Base-by-base conservation (phyloP, 1,140 invertebrate genomes). In the Pachypeltis micranthus region DNA sequence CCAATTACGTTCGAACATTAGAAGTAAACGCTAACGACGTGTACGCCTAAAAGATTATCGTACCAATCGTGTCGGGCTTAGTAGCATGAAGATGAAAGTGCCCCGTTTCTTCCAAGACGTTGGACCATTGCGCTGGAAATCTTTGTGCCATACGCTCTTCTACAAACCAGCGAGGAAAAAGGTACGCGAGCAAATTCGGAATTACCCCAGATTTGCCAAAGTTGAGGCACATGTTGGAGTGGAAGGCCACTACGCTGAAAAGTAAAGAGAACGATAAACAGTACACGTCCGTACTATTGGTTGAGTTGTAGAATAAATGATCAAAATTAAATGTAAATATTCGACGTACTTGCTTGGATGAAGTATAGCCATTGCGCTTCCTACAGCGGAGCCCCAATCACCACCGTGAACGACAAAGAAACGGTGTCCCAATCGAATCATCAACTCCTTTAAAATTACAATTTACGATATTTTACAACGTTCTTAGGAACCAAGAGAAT, bases 51-150 rank as follows among this genome's bases (percentile, higher is more conserved):
- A n/a, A n/a, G n/a, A n/a, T n/a, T n/a, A n/a, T n/a, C 74, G 72
- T 76, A 87, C 88, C 90, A 62, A 95, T 76, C 14, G 93, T 96
- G 71, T 96, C 91, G 7, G 93, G 93, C 73, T 93, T 94, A 0
- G 89, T 91, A 1, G 88, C 79, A 74, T 96, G 92, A 29, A 95
- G 73, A 70, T 92, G 88, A 24, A 88, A 69, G 69, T 95, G 95
- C 12, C 91, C 93, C 47, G 72, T 72, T 74, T 93, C 90, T 67
- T 82, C 76, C 0, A 91, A 10, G 0, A 88, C 1, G 56, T 62
- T 62, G 1, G 56, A 51, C 4, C 80, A 78, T 1, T 78, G 64
- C 14, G 80, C 65, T 0, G 69, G 71, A 2, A 86, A 31, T 0
- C 80, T 71, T n/a, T 69, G 28, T 2, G 75, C 67, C 54, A 81